Evolutionary conservation across 2,113 vertebrate species (phyloP).

Genomic region (Ammospiza nelsoni): DNA sequence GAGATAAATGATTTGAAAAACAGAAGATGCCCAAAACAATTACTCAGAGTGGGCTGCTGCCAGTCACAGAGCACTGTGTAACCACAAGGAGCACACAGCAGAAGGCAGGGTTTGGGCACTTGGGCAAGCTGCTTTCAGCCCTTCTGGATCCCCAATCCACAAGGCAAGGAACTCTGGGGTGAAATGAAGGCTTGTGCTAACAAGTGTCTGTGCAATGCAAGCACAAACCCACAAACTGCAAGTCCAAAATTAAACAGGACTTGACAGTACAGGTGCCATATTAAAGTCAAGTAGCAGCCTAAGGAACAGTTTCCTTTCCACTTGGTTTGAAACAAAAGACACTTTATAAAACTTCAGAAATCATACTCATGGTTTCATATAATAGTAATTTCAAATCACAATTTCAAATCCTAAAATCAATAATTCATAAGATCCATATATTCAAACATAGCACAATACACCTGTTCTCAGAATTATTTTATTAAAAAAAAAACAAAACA

Average conservation of each 20-base stretch:
- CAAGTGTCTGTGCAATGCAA: background rate
- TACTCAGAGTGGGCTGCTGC: background rate
- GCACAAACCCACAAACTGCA: background rate
- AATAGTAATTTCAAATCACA: background rate
- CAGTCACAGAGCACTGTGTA: background rate
- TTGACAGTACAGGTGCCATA: background rate
- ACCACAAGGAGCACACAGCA: accelerated
- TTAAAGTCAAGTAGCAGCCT: accelerated
- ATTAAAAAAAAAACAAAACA: background rate
- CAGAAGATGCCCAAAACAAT: background rate
- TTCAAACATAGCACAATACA: background rate
- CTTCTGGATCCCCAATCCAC: background rate
- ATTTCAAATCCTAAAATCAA: background rate
- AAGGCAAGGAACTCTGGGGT: background rate
- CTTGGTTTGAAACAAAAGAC: background rate
- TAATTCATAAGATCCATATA: background rate
- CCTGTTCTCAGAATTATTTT: background rate
- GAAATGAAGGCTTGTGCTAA: background rate
- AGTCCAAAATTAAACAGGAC: background rate
- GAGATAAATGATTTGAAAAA: background rate
- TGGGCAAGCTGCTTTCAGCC: background rate
- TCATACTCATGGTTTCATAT: background rate
- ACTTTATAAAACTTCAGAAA: background rate
- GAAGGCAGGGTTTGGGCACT: background rate
- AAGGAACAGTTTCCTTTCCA: background rate